Conservation (phyloP, 2,797 vertebrate genomes). For the Bovichtus variegatus region DNA sequence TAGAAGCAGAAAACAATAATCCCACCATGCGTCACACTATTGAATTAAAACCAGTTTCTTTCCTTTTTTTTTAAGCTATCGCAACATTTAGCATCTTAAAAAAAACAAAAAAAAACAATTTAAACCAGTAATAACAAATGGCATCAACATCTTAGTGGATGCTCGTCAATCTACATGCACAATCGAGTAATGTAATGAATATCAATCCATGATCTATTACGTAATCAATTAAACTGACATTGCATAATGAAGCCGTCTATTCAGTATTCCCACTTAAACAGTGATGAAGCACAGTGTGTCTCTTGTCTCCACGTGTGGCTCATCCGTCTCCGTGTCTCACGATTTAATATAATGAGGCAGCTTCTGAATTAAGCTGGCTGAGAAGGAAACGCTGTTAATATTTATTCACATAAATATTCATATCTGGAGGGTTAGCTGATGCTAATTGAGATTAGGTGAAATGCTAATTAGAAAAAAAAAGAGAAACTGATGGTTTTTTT, state of each 20-base stretch:
- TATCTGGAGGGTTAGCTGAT: background rate
- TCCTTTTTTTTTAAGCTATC: no score
- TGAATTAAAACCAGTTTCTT: slow-evolving; percentile 18
- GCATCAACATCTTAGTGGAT: background rate
- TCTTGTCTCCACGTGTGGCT: slow-evolving; percentile 11
- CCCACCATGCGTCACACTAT: background rate
- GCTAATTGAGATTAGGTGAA: slow-evolving; percentile 3
- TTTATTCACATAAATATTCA: slow-evolving; percentile 32
- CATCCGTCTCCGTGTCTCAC: slow-evolving; percentile 26
- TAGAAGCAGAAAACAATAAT: background rate
- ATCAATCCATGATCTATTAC: slow-evolving; percentile 29
- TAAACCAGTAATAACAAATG: background rate
- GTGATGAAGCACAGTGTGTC: background rate
- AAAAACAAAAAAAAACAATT: no score
- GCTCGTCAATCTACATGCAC: background rate
- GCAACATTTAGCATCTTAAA: no score
- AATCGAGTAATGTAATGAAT: slow-evolving; percentile 30
- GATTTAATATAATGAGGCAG: slow-evolving; percentile 35
- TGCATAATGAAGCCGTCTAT: slow-evolving; percentile 13
- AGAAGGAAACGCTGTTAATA: slow-evolving; percentile 13
- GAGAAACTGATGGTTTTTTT: background rate
- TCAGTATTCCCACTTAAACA: slow-evolving; percentile 17
- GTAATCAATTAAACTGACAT: slow-evolving; percentile 26
- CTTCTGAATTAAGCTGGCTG: slow-evolving; percentile 20
- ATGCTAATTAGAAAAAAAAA: background rate